Conservation (phyloP, 2,888 invertebrate species). For the Callinectes sapidus region DNA sequence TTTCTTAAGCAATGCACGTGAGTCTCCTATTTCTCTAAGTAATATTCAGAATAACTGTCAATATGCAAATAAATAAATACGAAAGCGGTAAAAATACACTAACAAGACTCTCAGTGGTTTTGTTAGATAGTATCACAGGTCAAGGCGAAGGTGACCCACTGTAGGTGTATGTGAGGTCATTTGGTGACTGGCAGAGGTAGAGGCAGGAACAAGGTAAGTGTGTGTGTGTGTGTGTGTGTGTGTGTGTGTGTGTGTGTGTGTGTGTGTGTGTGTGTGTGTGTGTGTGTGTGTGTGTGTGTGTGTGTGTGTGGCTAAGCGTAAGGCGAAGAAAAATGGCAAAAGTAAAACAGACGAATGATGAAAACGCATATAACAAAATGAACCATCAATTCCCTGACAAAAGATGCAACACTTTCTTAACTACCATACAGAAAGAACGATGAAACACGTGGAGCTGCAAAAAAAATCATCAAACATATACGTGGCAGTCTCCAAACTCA, state of each 20-base stretch:
- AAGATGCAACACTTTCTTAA: too few species aligned
- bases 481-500: too few species aligned
- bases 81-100: neutral
- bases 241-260: constrained; percentile 37
- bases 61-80: neutral
- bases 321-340: neutral
- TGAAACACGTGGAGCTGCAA: too few species aligned
- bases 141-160: neutral
- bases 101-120: neutral
- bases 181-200: neutral
- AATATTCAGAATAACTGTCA: neutral
- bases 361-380: neutral
- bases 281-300: constrained; percentile 39
- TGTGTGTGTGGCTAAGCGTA: neutral
- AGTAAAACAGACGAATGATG: neutral
- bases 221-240: constrained; percentile 39
- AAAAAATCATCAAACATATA: too few species aligned
- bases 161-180: neutral
- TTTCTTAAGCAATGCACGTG: too few species aligned
- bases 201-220: neutral
- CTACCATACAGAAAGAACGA: too few species aligned
- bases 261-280: constrained; percentile 36
- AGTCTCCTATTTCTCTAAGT: too few species aligned
- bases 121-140: neutral
- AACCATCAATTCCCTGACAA: too few species aligned